These are phyloP conservation scores for Abscondita cerata DNA, from an alignment of 2,888 invertebrate genomes.

Conservation along the genomic window DNA sequence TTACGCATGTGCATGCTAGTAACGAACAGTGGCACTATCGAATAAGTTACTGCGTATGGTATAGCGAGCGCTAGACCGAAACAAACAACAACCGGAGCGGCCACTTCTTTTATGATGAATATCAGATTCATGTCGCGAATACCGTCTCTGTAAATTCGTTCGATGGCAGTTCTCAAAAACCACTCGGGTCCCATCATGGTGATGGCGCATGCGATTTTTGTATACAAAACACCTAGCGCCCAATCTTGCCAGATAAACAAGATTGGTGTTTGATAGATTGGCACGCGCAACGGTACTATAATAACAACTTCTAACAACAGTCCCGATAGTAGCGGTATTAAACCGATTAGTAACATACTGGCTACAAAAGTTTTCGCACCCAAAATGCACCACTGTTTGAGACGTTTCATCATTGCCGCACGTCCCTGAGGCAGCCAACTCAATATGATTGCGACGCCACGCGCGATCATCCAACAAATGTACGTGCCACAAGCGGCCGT, in stretches of 20 bases:
- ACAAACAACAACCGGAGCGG: constrained; percentile 87
- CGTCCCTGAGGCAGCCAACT: constrained; percentile 92
- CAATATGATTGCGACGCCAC: constrained; percentile 80
- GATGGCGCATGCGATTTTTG: constrained; percentile 95
- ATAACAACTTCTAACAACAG: constrained; percentile 89
- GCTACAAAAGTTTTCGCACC: constrained; percentile 82
- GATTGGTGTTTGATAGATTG: constrained; percentile 89
- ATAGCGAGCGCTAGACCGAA: constrained; percentile 89
- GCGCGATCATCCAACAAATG: constrained; percentile 90
- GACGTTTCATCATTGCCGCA: constrained; percentile 72
- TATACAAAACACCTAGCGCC: constrained; percentile 96
- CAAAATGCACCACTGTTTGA: constrained; percentile 76
- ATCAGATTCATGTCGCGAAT: constrained; percentile 90
- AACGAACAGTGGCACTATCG: constrained; percentile 73
- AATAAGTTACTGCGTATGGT: constrained; percentile 91
- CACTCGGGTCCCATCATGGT: constrained; percentile 99
- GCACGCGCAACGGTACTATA: constrained; percentile 92
- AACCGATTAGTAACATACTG: constrained; percentile 78
- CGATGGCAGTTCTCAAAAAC: constrained; percentile 89
- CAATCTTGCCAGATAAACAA: constrained; percentile 94
- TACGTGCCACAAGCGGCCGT: constrained; percentile 95
- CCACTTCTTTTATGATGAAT: constrained; percentile 84
- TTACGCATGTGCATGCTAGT: constrained; percentile 71
- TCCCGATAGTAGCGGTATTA: constrained; percentile 92
- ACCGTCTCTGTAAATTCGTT: constrained; percentile 93